These are phyloP conservation scores for Thalassarche chlororhynchos DNA, from an alignment of 2,113 vertebrate genomes.

Conservation along the genomic window DNA sequence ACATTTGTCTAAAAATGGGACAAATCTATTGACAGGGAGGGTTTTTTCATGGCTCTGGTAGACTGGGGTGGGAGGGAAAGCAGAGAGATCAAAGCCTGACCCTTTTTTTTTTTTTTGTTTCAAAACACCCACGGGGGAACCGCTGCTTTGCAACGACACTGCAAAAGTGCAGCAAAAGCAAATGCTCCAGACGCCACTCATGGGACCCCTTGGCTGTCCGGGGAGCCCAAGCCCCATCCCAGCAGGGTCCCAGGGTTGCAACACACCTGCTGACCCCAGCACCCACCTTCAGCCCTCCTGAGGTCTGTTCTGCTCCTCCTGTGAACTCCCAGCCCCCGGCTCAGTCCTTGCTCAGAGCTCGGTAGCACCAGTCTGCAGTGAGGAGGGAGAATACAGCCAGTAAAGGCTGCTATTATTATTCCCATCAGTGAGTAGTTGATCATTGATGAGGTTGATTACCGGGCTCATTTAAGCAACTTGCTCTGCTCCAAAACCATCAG, in stretches of 20 bases:
- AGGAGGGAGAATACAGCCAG: neutral
- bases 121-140: neutral
- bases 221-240: neutral
- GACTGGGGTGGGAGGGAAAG: neutral
- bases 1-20: neutral
- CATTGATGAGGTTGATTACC: neutral
- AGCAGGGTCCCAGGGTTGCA: neutral
- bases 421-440: neutral
- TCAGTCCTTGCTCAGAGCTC: neutral
- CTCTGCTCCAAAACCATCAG: neutral
- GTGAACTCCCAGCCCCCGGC: neutral
- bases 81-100: neutral
- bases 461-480: slow-evolving; percentile 10
- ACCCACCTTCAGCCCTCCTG: neutral
- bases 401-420: neutral
- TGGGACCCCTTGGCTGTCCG: fast-evolving
- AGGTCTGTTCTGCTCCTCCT: neutral
- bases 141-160: neutral
- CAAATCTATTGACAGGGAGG: neutral
- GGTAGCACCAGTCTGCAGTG: neutral
- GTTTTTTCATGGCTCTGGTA: neutral
- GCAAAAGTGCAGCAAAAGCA: neutral
- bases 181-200: fast-evolving
- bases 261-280: neutral
- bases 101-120: neutral